Conservation (phyloP, 2,888 invertebrate genomes). For the Drosophila rellima region DNA sequence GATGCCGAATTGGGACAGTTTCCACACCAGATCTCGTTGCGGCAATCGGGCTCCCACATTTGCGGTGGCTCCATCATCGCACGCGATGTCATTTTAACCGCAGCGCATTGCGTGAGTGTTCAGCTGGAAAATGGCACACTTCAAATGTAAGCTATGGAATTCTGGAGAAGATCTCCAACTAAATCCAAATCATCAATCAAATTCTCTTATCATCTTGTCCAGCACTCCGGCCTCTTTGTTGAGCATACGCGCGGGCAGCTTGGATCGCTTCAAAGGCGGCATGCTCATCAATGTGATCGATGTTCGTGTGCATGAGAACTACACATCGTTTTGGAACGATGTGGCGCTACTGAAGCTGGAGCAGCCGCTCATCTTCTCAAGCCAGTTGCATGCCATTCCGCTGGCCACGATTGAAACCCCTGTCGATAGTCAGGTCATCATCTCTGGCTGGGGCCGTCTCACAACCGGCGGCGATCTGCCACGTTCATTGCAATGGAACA, state of each 20-base stretch:
- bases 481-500: conserved; percentile 68
- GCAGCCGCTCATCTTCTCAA: conserved; percentile 56
- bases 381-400: conserved; percentile 61
- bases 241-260: conserved; percentile 78
- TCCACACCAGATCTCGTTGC: conserved; percentile 83
- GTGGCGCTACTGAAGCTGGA: conserved; percentile 68
- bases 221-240: conserved; percentile 54
- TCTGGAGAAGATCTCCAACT: not conserved
- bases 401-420: conserved; percentile 63
- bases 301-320: conserved; percentile 69
- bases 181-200: no score
- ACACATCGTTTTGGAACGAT: conserved; percentile 72
- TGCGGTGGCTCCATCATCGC: conserved; percentile 78
- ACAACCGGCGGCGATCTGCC: conserved; percentile 65
- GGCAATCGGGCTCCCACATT: conserved; percentile 53
- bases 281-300: conserved; percentile 62
- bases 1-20: conserved; percentile 80
- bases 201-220: not conserved
- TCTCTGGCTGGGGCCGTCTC: conserved; percentile 78
- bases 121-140: conserved; percentile 40
- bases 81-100: conserved; percentile 61
- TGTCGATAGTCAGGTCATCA: conserved; percentile 51
- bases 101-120: conserved; percentile 71
- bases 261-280: conserved; percentile 76
- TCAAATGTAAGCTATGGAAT: conserved; percentile 35